Evolutionary conservation across 1,140 invertebrate species (phyloP).

Genomic region (Lepidurus arcticus): DNA sequence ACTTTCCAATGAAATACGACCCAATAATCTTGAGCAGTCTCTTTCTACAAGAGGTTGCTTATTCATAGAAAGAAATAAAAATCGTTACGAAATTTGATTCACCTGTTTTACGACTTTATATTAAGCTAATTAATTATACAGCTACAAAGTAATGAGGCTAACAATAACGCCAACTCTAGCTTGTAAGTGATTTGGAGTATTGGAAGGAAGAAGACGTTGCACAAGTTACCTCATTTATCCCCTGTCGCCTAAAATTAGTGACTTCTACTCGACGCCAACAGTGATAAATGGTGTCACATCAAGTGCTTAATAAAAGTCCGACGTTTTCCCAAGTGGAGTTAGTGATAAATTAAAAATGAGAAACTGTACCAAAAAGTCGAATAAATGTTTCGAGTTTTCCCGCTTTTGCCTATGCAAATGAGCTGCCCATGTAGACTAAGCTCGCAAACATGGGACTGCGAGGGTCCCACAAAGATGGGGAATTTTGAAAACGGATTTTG

Average conservation of each 20-base stretch:
- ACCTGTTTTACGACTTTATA: not conserved
- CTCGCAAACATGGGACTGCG: not conserved
- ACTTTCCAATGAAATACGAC: not conserved
- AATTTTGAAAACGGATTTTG: not conserved
- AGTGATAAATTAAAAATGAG: not conserved
- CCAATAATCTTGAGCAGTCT: not conserved
- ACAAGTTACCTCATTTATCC: not conserved
- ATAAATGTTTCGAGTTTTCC: not conserved
- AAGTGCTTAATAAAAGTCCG: not conserved
- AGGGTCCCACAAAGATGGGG: not conserved
- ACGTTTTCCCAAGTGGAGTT: not conserved
- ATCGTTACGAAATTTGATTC: not conserved
- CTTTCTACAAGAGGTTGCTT: not conserved
- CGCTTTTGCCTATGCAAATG: not conserved
- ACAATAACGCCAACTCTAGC: not conserved
- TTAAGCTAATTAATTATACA: not conserved
- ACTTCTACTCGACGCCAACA: not conserved
- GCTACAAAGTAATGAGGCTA: too few species aligned
- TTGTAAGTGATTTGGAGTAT: not conserved
- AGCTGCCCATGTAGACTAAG: not conserved
- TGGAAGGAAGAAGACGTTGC: not conserved
- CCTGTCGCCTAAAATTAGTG: not conserved
- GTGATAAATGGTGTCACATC: not conserved
- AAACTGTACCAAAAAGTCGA: not conserved
- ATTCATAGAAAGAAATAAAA: not conserved